These are phyloP conservation scores for Leptinotarsa undecemlineata DNA, from an alignment of 1,140 invertebrate genomes.

Conservation along the genomic window DNA sequence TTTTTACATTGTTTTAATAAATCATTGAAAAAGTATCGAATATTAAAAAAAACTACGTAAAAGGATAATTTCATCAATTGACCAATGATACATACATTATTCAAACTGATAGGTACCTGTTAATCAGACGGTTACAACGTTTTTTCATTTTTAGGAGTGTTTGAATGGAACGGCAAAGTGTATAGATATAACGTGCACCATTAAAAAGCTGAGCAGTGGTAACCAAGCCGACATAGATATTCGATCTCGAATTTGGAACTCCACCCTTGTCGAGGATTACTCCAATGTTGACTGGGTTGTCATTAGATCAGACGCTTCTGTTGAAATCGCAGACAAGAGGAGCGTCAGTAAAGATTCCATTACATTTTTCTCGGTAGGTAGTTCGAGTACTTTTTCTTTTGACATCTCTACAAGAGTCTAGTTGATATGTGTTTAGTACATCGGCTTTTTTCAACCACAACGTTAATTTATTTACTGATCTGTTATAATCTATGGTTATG, in stretches of 20 bases:
- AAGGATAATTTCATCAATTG: no score
- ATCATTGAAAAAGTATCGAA: no score
- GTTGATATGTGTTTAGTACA: no score
- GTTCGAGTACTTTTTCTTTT: background rate
- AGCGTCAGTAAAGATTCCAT: slow-evolving; percentile 71
- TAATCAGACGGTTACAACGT: background rate
- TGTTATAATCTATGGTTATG: no score
- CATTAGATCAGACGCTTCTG: slow-evolving; percentile 76
- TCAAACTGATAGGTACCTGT: no score
- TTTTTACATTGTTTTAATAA: no score
- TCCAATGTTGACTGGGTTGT: slow-evolving; percentile 80
- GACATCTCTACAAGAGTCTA: no score
- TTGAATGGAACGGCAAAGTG: slow-evolving; percentile 80
- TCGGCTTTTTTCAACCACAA: no score
- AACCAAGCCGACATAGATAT: slow-evolving; percentile 79
- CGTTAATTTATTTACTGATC: no score
- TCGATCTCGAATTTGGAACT: slow-evolving; percentile 86
- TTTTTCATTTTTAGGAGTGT: slow-evolving; percentile 67
- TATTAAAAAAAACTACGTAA: no score
- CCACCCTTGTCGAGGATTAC: slow-evolving; percentile 86
- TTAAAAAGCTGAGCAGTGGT: slow-evolving; percentile 74
- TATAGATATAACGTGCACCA: slow-evolving; percentile 79
- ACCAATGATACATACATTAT: no score
- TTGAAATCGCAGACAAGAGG: slow-evolving; percentile 72
- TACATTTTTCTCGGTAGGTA: slow-evolving; percentile 53